These are phyloP conservation scores for Pundamilia nyererei DNA, from an alignment of 2,113 vertebrate genomes.

Conservation along the genomic window DNA sequence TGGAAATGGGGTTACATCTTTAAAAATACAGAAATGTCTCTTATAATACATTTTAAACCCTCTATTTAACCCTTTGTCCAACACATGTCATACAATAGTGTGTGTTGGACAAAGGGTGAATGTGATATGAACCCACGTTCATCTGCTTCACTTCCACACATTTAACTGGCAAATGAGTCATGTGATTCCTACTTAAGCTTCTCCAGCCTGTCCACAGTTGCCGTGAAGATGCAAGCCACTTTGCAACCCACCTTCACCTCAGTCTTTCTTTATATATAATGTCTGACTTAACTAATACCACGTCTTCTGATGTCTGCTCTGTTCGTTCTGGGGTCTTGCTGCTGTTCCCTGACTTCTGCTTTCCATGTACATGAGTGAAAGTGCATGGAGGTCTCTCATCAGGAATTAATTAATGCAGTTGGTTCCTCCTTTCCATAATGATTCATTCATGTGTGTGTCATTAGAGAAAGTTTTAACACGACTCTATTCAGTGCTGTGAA, in stretches of 20 bases:
- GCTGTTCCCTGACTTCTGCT: background rate
- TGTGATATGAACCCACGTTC: background rate
- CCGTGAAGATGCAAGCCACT: background rate
- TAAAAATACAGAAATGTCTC: background rate
- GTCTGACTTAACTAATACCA: background rate
- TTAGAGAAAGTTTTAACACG: background rate
- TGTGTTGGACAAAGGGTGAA: background rate
- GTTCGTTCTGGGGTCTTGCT: background rate
- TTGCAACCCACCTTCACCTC: background rate
- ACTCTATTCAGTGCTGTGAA: background rate
- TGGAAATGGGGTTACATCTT: background rate
- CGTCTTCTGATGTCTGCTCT: background rate
- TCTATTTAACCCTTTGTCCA: background rate
- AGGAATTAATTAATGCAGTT: background rate
- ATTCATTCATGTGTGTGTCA: background rate
- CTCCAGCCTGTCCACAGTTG: background rate
- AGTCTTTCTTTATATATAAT: background rate
- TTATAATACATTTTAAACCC: background rate
- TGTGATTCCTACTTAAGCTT: background rate
- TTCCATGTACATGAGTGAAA: background rate
- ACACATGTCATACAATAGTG: background rate
- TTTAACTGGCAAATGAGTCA: background rate
- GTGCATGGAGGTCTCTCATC: background rate
- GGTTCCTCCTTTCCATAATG: background rate
- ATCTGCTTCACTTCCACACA: background rate